Evolutionary conservation across 2,888 invertebrate species (phyloP).

Genomic region (Andricus curvator): DNA sequence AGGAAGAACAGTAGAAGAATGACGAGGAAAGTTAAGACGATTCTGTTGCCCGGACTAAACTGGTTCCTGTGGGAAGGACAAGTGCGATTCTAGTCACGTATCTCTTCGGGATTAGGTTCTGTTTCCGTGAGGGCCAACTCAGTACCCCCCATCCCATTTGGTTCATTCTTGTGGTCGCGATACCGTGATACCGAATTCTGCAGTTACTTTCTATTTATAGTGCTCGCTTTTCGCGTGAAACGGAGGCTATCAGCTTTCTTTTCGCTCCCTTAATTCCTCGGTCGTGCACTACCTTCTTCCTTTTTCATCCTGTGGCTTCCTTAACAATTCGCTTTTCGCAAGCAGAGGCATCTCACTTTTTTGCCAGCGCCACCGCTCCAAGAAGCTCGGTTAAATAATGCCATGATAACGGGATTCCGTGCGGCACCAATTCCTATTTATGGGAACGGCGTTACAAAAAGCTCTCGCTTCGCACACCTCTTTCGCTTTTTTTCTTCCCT

Average conservation of each 20-base stretch:
- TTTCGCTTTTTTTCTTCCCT: neutral
- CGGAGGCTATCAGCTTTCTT: conserved; percentile 18
- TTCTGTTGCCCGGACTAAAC: conserved; percentile 49
- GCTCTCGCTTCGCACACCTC: conserved; percentile 3
- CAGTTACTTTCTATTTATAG: conserved; percentile 35
- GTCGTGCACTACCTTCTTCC: conserved; percentile 36
- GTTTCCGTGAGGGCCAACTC: conserved; percentile 62
- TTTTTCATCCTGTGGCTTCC: conserved; percentile 38
- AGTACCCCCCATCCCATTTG: conserved; percentile 15
- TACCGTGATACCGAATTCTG: conserved; percentile 29
- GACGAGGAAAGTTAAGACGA: conserved; percentile 48
- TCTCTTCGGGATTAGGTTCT: conserved; percentile 73
- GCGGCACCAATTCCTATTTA: conserved; percentile 53
- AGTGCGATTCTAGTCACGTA: conserved; percentile 72
- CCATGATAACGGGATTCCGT: conserved; percentile 52
- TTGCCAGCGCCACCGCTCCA: conserved; percentile 1
- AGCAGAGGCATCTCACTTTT: conserved; percentile 20
- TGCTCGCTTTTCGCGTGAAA: conserved; percentile 16
- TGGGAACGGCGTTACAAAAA: conserved; percentile 40
- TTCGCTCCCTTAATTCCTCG: conserved; percentile 23
- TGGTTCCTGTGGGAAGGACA: conserved; percentile 50
- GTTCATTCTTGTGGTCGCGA: conserved; percentile 36
- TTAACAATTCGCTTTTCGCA: conserved; percentile 11
- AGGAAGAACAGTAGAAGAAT: conserved; percentile 45
- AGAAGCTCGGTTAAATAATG: conserved; percentile 50